Evolutionary conservation across 2,113 vertebrate species (phyloP).

Genomic region (Abramis brama): DNA sequence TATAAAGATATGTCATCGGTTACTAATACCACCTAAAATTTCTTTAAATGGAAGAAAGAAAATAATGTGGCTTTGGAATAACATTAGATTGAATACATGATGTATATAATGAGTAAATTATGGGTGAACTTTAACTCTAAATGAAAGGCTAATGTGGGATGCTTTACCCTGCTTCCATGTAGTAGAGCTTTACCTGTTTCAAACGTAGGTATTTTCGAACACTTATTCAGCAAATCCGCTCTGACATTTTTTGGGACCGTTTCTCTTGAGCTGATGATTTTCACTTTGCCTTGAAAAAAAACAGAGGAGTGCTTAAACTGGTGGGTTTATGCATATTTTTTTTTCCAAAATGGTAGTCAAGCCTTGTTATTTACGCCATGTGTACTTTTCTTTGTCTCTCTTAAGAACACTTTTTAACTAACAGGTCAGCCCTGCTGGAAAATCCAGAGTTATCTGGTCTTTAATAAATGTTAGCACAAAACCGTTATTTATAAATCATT

Average conservation of each 20-base stretch:
- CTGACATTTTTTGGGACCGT: conserved; percentile 71
- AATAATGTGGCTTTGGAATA: background rate
- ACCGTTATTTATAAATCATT: too few relatives aligned
- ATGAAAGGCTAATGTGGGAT: background rate
- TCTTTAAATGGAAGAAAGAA: background rate
- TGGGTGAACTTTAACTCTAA: background rate
- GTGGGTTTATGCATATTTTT: background rate
- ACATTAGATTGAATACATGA: background rate
- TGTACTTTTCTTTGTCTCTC: background rate
- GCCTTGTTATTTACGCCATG: background rate
- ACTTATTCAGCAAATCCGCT: conserved; percentile 66
- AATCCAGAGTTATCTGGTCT: too few relatives aligned
- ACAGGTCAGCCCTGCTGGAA: background rate
- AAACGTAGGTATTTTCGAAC: background rate
- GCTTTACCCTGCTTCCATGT: background rate
- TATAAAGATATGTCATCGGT: background rate
- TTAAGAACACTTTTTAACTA: background rate
- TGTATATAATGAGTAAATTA: background rate
- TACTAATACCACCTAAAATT: too few relatives aligned
- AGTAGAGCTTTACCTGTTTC: conserved; percentile 66
- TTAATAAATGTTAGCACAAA: too few relatives aligned
- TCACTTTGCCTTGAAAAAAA: conserved; percentile 76
- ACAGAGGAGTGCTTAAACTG: background rate
- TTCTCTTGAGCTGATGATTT: conserved; percentile 90
- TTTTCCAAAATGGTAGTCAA: background rate